Base-by-base conservation (phyloP, 2,797 vertebrate genomes). In the Propithecus deckenii region DNA sequence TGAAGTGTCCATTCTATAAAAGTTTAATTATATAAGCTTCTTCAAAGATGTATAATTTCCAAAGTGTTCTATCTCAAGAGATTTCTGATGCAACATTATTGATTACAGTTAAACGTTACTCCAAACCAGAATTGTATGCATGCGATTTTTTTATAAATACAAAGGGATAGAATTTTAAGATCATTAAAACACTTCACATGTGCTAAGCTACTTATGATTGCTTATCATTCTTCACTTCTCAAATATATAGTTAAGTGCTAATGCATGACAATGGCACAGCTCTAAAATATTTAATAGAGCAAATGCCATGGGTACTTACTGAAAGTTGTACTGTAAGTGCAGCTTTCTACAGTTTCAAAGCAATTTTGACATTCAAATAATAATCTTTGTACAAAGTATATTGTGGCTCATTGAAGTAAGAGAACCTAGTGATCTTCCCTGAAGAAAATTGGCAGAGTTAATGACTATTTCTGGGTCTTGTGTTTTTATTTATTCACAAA, bases 1-100 rank as follows among this genome's bases (percentile, higher is more conserved):
- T 97, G 75, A 97, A 93, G 86, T 96, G n/a, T 90, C 96, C 83
- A 65, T 97, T 97, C 92, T 80, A 96, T 97, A 57, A 96, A 97
- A 97, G 11, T 96, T 98, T 98, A 90, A 98, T 97, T 95, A 91
- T 32, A 22, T 12, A 55, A 87, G 30, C 84, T 96, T 46, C 89
- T 95, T 97, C 32, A 88, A 52, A 96, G 65, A 81, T 83, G 89
- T 94, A 28, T 94, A 97, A 96, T 96, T 87, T 97, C n/a, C 67
- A 97, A 97, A 92, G 97, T 50, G 3, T 86, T 97, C 94, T 78
- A 94, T 43, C 87, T 84, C 15, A 79, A 97, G 81, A 93, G 59
- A 52, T 96, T 97, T 97, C 71, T 84, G 63, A 96, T 97, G 81
- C 89, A 92, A 81, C 14, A 95, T 95, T 87, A 96, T 35, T 97